Conservation (phyloP, 2,888 invertebrate genomes). For the Limnephilus marmoratus region DNA sequence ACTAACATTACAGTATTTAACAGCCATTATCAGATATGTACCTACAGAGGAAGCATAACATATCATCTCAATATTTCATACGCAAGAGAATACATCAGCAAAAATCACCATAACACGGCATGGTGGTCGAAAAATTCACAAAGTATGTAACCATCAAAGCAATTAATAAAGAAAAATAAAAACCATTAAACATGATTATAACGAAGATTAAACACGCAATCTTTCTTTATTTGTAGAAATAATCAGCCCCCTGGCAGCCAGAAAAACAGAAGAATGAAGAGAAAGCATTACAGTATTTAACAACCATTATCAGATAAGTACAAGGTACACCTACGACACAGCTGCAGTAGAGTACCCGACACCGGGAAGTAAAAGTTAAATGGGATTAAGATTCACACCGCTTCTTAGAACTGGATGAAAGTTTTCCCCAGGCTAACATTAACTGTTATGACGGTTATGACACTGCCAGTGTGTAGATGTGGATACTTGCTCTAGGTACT, state of each 20-base stretch:
- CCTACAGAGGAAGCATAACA: background rate
- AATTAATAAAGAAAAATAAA: too few relatives aligned
- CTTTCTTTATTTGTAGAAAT: background rate
- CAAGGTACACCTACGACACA: conserved; percentile 7
- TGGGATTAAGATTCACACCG: conserved; percentile 55
- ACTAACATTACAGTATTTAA: conserved; percentile 19
- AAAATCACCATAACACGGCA: too few relatives aligned
- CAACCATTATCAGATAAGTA: conserved; percentile 17
- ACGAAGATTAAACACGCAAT: background rate
- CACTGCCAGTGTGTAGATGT: background rate
- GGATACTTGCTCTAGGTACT: background rate
- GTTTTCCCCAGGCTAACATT: conserved; percentile 13
- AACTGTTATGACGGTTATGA: conserved; percentile 6
- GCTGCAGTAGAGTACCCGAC: conserved; percentile 24
- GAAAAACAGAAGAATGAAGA: background rate
- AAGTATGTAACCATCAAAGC: too few relatives aligned
- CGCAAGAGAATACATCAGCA: too few relatives aligned
- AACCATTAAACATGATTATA: too few relatives aligned
- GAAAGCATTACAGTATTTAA: conserved; percentile 21
- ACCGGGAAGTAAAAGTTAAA: conserved; percentile 52
- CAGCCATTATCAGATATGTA: background rate
- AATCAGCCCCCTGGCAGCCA: background rate
- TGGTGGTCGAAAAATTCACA: too few relatives aligned
- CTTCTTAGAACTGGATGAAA: conserved; percentile 27
- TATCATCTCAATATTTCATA: too few relatives aligned